phyloP scores from a whole-genome alignment of 1,140 invertebrate species.

The Neodiprion pinetum region DNA sequence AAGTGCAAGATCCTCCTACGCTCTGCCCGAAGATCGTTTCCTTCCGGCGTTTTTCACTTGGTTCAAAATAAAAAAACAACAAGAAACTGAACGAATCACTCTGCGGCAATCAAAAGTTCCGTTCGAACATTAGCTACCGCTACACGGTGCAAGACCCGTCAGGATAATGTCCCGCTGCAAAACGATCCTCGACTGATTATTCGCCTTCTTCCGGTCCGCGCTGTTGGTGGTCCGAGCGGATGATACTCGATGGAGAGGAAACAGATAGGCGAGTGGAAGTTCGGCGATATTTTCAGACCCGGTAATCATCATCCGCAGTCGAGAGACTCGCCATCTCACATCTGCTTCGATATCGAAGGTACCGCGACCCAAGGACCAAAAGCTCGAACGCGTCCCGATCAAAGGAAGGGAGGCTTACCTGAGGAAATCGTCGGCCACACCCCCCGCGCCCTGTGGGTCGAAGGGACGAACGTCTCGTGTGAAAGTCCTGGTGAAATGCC shows the following conservation, averaged over 20 bases:
- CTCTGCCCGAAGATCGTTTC: too few relatives aligned
- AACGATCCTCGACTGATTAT: too few relatives aligned
- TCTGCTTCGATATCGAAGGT: neutral
- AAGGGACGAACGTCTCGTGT: neutral
- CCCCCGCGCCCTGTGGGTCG: too few relatives aligned
- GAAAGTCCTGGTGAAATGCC: neutral
- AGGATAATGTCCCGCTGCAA: too few relatives aligned
- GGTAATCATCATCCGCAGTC: neutral
- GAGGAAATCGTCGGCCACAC: neutral
- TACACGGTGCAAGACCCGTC: too few relatives aligned
- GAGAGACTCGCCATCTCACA: neutral
- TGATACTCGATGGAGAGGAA: neutral
- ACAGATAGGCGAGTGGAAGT: neutral
- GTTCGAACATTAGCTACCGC: too few relatives aligned
- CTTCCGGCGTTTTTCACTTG: too few relatives aligned
- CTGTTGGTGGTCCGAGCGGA: neutral
- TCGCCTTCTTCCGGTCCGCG: neutral
- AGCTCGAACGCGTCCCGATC: neutral
- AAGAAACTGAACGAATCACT: too few relatives aligned
- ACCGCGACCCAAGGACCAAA: neutral
- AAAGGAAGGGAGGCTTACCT: conserved; percentile 2
- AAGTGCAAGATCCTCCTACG: too few relatives aligned
- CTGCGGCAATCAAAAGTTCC: too few relatives aligned
- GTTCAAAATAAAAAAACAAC: too few relatives aligned
- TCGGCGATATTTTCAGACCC: neutral